phyloP scores from a whole-genome alignment of 2,113 vertebrate species.

The Scatophagus argus region DNA sequence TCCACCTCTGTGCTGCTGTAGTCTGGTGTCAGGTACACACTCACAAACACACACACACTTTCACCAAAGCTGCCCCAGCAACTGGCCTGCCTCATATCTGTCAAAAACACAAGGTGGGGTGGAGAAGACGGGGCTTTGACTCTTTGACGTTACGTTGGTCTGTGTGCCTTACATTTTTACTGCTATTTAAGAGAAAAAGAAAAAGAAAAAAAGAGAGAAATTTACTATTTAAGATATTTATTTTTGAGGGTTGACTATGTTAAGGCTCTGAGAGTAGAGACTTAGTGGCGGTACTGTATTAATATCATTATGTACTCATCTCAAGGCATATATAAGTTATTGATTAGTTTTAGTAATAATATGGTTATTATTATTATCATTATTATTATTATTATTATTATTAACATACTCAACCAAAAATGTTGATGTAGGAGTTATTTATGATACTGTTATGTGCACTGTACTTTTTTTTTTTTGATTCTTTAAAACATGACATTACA shows the following conservation, averaged over 20 bases:
- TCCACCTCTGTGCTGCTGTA: conserved; percentile 90
- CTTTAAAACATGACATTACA: conserved; percentile 90
- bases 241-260: conserved; percentile 96
- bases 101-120: conserved; percentile 60
- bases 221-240: conserved; percentile 95
- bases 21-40: conserved; percentile 69
- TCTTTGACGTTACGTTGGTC: conserved; percentile 88
- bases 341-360: conserved; percentile 91
- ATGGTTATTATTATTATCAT: conserved; percentile 92
- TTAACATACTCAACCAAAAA: conserved; percentile 98
- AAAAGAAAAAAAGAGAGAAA: conserved; percentile 65
- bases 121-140: conserved; percentile 78
- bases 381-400: conserved; percentile 94
- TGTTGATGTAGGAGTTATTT: conserved; percentile 97
- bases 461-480: conserved; percentile 89
- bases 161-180: conserved; percentile 97
- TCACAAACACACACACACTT: conserved; percentile 64
- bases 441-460: conserved; percentile 95
- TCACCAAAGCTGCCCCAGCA: conserved; percentile 63
- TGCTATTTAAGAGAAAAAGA: conserved; percentile 90
- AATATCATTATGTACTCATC: conserved; percentile 98
- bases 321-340: conserved; percentile 99
- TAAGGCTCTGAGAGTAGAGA: conserved; percentile 93
- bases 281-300: conserved; percentile 98
- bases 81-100: conserved; percentile 68